phyloP scores from a whole-genome alignment of 2,113 vertebrate genomes.

The Psettodes erumei region DNA sequence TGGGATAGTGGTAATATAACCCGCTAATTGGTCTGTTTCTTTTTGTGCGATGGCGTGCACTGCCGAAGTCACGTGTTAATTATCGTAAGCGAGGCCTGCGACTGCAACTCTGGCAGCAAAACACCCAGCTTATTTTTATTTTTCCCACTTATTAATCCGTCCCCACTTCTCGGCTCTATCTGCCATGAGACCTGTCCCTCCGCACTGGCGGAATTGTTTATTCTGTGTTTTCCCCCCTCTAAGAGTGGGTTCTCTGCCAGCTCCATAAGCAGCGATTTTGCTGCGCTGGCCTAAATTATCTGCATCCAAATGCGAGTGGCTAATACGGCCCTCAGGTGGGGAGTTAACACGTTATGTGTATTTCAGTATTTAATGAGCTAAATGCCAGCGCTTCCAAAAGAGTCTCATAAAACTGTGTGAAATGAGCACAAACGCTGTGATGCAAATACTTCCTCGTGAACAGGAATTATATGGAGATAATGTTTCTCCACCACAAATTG shows the following conservation, averaged over 20 bases:
- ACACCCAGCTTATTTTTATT: constrained; percentile 61
- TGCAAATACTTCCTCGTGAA: constrained; percentile 32
- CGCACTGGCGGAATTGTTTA: constrained; percentile 52
- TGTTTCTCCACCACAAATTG: constrained; percentile 25
- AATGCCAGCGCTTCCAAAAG: constrained; percentile 41
- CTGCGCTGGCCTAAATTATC: constrained; percentile 61
- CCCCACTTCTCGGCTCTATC: constrained; percentile 48
- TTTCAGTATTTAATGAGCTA: constrained; percentile 76
- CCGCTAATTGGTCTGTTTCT: constrained; percentile 60
- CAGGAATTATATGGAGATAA: constrained; percentile 22
- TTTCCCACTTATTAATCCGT: constrained; percentile 47
- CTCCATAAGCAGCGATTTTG: constrained; percentile 55
- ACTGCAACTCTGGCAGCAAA: constrained; percentile 56
- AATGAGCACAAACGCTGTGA: constrained; percentile 34
- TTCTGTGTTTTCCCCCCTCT: constrained; percentile 42
- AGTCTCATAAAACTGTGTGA: constrained; percentile 32
- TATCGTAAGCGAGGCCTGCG: constrained; percentile 56
- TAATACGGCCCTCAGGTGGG: constrained; percentile 54
- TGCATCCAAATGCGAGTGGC: constrained; percentile 48
- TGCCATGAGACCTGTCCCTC: constrained; percentile 34
- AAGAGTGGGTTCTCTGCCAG: constrained; percentile 27
- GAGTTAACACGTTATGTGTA: constrained; percentile 51
- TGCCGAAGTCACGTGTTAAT: constrained; percentile 58
- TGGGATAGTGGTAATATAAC: constrained; percentile 18
- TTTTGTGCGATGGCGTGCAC: constrained; percentile 13